A percentile compares a stretch with the other conserved stretches of the same genome.
These are phyloP conservation scores for Fringilla coelebs DNA, from an alignment of 2,797 vertebrate genomes.

Conservation along the genomic window DNA sequence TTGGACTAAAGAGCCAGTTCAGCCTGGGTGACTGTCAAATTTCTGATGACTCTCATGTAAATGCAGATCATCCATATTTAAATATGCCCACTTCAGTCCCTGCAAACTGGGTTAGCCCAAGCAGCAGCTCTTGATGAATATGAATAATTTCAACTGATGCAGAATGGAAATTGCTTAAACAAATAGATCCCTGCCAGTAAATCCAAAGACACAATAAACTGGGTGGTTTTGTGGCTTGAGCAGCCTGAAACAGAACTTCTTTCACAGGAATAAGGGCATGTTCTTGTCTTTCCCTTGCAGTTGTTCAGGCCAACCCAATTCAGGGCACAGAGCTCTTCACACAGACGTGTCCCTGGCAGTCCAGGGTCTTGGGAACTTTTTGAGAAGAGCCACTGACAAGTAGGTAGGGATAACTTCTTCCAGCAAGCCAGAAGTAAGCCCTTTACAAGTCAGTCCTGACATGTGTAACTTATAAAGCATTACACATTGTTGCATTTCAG, in stretches of 20 bases:
- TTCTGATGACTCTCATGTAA: background rate
- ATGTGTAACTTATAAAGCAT: background rate
- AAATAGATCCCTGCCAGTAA: background rate
- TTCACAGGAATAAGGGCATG: background rate
- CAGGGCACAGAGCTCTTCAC: background rate
- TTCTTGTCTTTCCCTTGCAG: background rate
- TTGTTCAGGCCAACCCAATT: background rate
- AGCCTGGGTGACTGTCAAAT: background rate
- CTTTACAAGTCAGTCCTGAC: background rate
- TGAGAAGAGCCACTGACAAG: background rate
- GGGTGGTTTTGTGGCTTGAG: background rate
- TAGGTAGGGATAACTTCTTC: background rate
- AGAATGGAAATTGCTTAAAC: conserved; percentile 4
- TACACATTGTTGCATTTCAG: conserved; percentile 8
- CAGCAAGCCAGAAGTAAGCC: background rate
- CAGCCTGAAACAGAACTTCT: background rate
- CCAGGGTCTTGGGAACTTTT: background rate
- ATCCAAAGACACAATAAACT: background rate
- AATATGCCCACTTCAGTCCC: background rate
- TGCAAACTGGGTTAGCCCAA: background rate
- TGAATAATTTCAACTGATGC: background rate
- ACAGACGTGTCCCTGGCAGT: background rate
- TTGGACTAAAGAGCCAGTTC: background rate
- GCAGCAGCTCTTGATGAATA: background rate
- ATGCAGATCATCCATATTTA: background rate